Conservation (phyloP, 30 jellyfish, hydroid and myxozoan genomes). For the Phacellophora camtschatica region DNA sequence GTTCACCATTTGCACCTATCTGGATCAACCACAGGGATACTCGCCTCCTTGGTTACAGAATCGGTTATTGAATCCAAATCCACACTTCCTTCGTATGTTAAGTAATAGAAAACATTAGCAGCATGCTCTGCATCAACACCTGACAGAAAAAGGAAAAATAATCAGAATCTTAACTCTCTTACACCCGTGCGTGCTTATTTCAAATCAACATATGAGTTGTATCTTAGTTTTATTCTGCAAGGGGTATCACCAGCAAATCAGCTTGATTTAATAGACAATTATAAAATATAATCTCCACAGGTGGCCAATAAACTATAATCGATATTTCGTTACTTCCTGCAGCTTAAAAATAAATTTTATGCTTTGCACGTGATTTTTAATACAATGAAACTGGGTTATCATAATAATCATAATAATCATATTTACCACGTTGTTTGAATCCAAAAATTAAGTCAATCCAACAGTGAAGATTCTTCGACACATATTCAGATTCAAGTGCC, state of each 20-base stretch:
- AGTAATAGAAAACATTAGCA: conserved; percentile 94
- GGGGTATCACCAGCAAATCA: no score
- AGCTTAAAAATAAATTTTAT: not conserved
- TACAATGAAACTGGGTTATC: conserved; percentile 42
- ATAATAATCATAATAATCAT: not conserved
- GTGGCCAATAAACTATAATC: no score
- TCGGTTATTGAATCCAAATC: conserved; percentile 87
- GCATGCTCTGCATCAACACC: conserved; percentile 99
- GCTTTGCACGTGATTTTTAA: conserved; percentile 22
- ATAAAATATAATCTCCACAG: no score
- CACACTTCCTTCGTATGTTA: conserved; percentile 97
- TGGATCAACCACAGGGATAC: no score
- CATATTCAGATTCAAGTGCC: conserved; percentile 97
- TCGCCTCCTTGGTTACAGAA: conserved; percentile 87
- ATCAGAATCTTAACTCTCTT: no score
- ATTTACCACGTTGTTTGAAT: conserved; percentile 84
- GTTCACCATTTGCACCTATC: no score
- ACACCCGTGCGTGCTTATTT: no score
- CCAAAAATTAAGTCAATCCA: conserved; percentile 97
- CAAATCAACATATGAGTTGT: no score
- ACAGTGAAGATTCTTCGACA: conserved; percentile 78
- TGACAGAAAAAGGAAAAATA: no score
- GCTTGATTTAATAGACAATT: no score
- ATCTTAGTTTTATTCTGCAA: no score
- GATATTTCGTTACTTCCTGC: no score